phyloP scores from a whole-genome alignment of 2,113 vertebrate species.

The Apteryx owenii region DNA sequence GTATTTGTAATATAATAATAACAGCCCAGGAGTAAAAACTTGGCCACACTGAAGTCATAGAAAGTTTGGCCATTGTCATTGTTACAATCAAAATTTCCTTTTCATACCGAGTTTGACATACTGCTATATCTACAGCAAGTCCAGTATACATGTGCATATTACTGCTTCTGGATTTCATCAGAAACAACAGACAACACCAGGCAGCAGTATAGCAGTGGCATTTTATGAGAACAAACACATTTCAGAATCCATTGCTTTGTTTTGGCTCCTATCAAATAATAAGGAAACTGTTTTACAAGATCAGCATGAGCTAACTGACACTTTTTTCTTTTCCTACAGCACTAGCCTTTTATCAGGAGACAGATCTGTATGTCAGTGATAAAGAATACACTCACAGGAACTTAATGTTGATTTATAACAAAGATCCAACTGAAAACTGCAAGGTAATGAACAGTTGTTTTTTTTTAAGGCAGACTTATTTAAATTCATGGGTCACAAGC shows the following conservation, averaged over 20 bases:
- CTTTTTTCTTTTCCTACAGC: not conserved
- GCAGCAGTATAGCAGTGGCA: not conserved
- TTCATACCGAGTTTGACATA: not conserved
- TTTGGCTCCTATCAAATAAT: not conserved
- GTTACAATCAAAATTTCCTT: not conserved
- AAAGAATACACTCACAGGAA: not conserved
- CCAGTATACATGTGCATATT: not conserved
- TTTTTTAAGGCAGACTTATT: not conserved
- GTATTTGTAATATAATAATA: not conserved
- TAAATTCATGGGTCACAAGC: not conserved
- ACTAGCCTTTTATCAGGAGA: not conserved
- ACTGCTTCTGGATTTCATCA: not conserved
- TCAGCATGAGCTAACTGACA: not conserved
- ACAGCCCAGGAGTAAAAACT: not conserved
- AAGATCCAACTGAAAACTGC: not conserved
- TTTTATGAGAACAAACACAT: not conserved
- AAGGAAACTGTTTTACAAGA: not conserved
- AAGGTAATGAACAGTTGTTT: not conserved
- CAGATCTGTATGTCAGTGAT: not conserved
- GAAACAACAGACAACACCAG: not conserved
- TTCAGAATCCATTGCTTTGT: not conserved
- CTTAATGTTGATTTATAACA: not conserved
- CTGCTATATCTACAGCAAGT: not conserved
- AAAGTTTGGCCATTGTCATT: rapidly evolving
- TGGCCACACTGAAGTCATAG: not conserved